Evolutionary conservation across 2,888 invertebrate species (phyloP).

Genomic region (Chrysolina americana): DNA sequence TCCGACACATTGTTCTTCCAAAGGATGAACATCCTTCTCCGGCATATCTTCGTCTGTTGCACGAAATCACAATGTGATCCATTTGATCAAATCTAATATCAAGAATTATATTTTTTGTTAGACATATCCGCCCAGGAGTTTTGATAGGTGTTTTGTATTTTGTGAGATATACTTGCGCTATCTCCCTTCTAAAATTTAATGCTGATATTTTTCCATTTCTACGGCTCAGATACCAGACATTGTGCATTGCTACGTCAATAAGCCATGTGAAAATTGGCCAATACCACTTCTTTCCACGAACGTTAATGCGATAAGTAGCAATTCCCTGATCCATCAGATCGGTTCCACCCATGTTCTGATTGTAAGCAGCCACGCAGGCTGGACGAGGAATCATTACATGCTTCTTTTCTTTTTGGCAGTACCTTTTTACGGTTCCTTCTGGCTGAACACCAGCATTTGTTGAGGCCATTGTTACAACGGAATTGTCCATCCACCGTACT

Average conservation of each 20-base stretch:
- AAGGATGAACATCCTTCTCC: constrained; percentile 22
- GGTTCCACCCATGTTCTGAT: constrained; percentile 33
- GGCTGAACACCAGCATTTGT: constrained; percentile 31
- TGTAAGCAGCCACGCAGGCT: no score
- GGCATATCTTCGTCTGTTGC: constrained; percentile 33
- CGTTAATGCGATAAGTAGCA: constrained; percentile 18
- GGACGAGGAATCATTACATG: constrained; percentile 4
- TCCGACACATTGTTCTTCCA: constrained; percentile 30
- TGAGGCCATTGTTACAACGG: constrained; percentile 27
- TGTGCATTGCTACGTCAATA: constrained; percentile 26
- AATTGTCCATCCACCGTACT: constrained; percentile 34
- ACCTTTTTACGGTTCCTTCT: constrained; percentile 28
- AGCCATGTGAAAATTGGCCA: background rate
- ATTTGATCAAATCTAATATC: constrained; percentile 30
- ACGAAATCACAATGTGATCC: constrained; percentile 32
- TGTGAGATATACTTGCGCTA: constrained; percentile 30
- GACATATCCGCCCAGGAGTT: constrained; percentile 13
- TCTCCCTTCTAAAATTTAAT: constrained; percentile 32
- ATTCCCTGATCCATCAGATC: constrained; percentile 26
- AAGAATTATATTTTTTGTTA: constrained; percentile 29
- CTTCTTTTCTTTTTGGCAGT: constrained; percentile 25
- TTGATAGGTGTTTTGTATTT: constrained; percentile 26
- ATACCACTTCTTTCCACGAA: constrained; percentile 15
- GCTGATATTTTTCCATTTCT: constrained; percentile 29
- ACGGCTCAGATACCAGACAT: constrained; percentile 24